A percentile compares a stretch with the other conserved stretches of the same genome.
phyloP scores from a whole-genome alignment of 2,797 vertebrate genomes.

The Oreochromis grahami region DNA sequence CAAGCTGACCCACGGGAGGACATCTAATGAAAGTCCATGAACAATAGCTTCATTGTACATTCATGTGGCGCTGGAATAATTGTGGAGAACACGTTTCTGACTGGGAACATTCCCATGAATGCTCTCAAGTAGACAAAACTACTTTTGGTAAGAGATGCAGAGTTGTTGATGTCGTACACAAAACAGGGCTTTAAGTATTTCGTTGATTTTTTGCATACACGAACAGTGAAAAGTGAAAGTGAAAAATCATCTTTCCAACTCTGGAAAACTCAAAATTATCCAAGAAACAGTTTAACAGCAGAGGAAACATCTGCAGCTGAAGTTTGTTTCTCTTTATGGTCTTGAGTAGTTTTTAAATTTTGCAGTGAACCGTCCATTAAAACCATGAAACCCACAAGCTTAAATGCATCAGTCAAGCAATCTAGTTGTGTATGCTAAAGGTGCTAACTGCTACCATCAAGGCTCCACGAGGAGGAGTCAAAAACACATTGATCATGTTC shows the following conservation, averaged over 20 bases:
- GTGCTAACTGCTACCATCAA: neutral
- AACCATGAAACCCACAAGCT: neutral
- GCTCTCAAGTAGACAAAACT: neutral
- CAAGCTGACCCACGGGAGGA: neutral
- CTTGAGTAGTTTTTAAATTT: neutral
- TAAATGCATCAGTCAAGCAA: neutral
- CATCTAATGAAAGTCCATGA: neutral
- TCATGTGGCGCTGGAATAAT: neutral
- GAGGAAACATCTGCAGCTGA: neutral
- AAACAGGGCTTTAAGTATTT: neutral
- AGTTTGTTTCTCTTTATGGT: neutral
- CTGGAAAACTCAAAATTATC: neutral
- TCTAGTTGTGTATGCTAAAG: neutral
- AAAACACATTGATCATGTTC: neutral
- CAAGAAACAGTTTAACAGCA: neutral
- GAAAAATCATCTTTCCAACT: neutral
- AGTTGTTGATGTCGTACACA: neutral
- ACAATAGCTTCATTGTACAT: neutral
- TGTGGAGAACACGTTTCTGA: no score
- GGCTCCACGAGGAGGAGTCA: neutral
- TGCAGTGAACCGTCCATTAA: rapidly evolving
- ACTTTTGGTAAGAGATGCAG: neutral
- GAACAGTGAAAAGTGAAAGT: no score
- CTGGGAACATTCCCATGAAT: neutral
- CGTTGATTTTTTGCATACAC: neutral